Evolutionary conservation across 2,888 invertebrate genomes (phyloP), one percentile per base, ranked within the genome.

Genomic region (Eudasyphora cyanicolor): DNA sequence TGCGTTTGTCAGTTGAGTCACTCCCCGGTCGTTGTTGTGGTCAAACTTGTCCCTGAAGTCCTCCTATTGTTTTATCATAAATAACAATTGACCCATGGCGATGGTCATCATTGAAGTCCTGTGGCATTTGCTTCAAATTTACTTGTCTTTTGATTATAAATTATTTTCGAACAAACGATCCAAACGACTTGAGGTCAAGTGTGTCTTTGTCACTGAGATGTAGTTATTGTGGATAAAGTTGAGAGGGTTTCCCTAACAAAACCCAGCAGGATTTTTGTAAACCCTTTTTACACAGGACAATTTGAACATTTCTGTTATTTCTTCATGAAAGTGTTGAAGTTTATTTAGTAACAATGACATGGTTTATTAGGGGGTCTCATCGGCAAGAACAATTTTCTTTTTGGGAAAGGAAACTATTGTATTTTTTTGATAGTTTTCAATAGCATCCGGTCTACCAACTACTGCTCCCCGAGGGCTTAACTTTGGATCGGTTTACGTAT

Each of bases 81-180:
- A 81, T 81, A 82, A 73, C 73, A 62, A 76, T 81, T 85, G 79
- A 85, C 85, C 85, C 82, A 79, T 85, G 38, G 21, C 24, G 42
- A 12, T 67, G 21, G 24, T 67, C 78, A 79, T 51, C 85, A 85
- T 81, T 84, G 81, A 73, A 81, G 76, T 76, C 78, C 79, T 84
- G 81, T 84, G 84, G 84, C 81, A 81, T 81, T 84, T 84, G 78
- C 64, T 79, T 67, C 73, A 84, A 82, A 81, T 81, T 24, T 78
- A 81, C 84, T 84, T 84, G 84, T 79, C 84, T 81, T 79, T 84
- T 81, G 84, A 81, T 76, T 76, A 81, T 78, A 79, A 84, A 84
- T 81, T 78, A 79, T 81, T 75, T 84, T 2, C 21, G 67, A 76
- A 73, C 76, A 80, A 82, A 82, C 54, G 76, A 49, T 19, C 67